Evolutionary conservation across 2,888 invertebrate genomes (phyloP).

Genomic region (Flexamia atlantica): DNA sequence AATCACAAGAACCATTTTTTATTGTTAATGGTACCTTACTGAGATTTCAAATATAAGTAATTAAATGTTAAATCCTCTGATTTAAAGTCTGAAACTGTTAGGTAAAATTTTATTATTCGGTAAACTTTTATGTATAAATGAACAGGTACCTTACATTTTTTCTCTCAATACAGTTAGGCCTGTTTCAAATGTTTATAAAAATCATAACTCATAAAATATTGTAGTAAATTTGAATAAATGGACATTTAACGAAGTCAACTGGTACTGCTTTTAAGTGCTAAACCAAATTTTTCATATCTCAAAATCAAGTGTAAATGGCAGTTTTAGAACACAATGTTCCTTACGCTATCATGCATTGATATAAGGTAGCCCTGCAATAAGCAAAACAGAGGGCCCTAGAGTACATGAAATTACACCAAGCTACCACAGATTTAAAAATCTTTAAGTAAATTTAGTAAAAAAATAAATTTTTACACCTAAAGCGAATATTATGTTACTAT

Average conservation of each 20-base stretch:
- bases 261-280: not conserved
- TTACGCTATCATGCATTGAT: constrained; percentile 1
- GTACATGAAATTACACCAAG: not conserved
- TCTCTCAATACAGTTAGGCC: too few relatives aligned
- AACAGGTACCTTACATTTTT: too few relatives aligned
- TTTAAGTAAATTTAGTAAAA: constrained; percentile 11
- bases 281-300: not conserved
- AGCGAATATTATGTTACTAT: not conserved
- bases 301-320: constrained; percentile 37
- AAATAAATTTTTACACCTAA: constrained; percentile 1
- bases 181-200: too few relatives aligned
- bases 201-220: too few relatives aligned
- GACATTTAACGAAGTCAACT: not conserved
- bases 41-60: too few relatives aligned
- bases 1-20: too few relatives aligned
- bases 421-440: not conserved
- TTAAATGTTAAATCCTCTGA: too few relatives aligned
- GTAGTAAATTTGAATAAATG: too few relatives aligned
- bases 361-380: not conserved
- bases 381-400: not conserved
- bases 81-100: too few relatives aligned
- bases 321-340: constrained; percentile 30
- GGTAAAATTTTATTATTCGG: too few relatives aligned
- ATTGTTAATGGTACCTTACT: too few relatives aligned
- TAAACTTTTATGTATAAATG: too few relatives aligned